Evolutionary conservation across 1,140 invertebrate genomes (phyloP).

Genomic region (Pachypeltis micranthus): DNA sequence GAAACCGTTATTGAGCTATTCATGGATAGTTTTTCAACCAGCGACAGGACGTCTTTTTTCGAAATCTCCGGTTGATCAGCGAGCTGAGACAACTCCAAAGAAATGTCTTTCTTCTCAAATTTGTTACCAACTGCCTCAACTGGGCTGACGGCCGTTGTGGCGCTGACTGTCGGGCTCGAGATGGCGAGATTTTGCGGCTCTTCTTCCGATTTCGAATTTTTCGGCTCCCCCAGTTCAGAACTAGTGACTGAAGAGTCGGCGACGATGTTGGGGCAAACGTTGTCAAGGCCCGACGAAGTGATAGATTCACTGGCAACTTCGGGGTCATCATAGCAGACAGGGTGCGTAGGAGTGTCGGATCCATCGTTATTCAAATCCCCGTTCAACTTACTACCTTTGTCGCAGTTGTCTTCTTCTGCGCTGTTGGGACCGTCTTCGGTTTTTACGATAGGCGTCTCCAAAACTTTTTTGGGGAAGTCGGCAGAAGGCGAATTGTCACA

Average conservation of each 20-base stretch:
- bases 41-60: not conserved
- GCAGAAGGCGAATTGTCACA: not conserved
- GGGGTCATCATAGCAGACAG: not conserved
- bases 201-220: not conserved
- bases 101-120: not conserved
- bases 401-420: not conserved
- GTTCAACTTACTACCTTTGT: not conserved
- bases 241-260: not conserved
- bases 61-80: not conserved
- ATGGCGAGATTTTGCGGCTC: not conserved
- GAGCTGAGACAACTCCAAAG: not conserved
- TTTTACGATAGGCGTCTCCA: not conserved
- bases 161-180: not conserved
- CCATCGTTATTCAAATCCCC: not conserved
- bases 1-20: not conserved
- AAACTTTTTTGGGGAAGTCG: not conserved
- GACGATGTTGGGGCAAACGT: not conserved
- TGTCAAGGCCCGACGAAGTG: not conserved
- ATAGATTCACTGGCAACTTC: not conserved
- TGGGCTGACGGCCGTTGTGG: not conserved
- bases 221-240: not conserved
- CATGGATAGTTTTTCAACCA: not conserved
- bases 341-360: too few relatives aligned
- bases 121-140: not conserved
- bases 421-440: not conserved